phyloP scores from a whole-genome alignment of 1,140 invertebrate genomes.

The Propsilocerus akamusi region DNA sequence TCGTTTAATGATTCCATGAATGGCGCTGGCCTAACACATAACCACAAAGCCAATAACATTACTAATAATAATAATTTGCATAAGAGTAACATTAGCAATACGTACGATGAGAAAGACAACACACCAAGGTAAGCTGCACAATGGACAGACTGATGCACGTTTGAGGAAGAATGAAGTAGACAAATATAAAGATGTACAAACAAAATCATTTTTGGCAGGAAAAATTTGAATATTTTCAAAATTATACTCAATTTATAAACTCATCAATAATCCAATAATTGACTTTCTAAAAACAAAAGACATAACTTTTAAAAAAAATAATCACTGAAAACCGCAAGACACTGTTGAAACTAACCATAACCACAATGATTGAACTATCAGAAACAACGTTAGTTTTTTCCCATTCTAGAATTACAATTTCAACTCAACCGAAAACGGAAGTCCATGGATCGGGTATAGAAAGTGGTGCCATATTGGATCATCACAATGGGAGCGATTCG shows the following conservation, averaged over 20 bases:
- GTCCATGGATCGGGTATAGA: not conserved
- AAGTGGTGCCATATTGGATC: not conserved
- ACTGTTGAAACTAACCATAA: not conserved
- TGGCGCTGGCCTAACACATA: not conserved
- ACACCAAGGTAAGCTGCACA: not conserved
- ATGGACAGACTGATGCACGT: not conserved
- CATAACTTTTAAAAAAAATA: not conserved
- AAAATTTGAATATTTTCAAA: not conserved
- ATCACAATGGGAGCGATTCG: not conserved
- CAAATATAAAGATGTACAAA: not conserved
- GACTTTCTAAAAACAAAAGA: not conserved
- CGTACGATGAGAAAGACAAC: not conserved
- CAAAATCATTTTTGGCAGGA: not conserved
- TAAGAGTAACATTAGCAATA: not conserved
- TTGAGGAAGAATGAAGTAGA: not conserved
- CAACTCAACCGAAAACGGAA: not conserved
- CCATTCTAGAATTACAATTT: conserved; percentile 2
- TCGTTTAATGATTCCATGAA: not conserved
- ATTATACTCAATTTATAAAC: too few species aligned
- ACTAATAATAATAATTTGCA: conserved; percentile 1
- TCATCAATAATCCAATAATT: too few species aligned
- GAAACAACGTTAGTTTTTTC: not conserved
- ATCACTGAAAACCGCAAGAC: not conserved
- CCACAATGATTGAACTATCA: not conserved
- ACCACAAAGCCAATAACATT: not conserved